Evolutionary conservation across 2,888 invertebrate genomes (phyloP).

Genomic region (Hermaeophaga mercurialis): DNA sequence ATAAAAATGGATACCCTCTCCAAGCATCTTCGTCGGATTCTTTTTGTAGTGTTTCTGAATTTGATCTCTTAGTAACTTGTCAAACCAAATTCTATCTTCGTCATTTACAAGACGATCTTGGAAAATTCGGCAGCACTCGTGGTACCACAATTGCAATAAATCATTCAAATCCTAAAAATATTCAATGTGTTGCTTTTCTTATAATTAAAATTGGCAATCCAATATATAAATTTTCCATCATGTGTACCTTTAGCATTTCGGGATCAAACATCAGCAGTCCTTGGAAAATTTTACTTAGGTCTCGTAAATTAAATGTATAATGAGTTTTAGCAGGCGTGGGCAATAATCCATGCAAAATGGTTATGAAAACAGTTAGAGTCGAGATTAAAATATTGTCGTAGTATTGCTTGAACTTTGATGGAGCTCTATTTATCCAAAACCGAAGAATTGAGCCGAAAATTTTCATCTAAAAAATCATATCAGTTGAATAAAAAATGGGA

Average conservation of each 20-base stretch:
- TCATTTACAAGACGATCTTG: constrained; percentile 84
- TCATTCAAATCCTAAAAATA: constrained; percentile 66
- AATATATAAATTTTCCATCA: too few relatives aligned
- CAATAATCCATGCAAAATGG: constrained; percentile 70
- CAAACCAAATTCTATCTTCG: constrained; percentile 76
- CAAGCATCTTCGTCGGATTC: constrained; percentile 60
- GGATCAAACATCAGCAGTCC: constrained; percentile 78
- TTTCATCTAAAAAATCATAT: constrained; percentile 52
- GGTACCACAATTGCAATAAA: constrained; percentile 82
- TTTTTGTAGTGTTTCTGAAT: constrained; percentile 64
- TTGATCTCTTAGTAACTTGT: constrained; percentile 63
- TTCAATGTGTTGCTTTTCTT: too few relatives aligned
- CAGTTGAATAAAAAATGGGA: too few relatives aligned
- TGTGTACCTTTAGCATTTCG: constrained; percentile 64
- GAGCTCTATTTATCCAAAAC: constrained; percentile 66
- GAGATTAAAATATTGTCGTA: constrained; percentile 65
- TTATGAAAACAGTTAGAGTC: constrained; percentile 71
- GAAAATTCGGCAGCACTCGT: constrained; percentile 86
- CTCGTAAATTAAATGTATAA: constrained; percentile 88
- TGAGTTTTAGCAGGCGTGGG: constrained; percentile 91
- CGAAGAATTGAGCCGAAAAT: constrained; percentile 74
- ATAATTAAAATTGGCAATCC: too few relatives aligned
- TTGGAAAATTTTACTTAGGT: constrained; percentile 83
- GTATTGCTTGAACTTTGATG: constrained; percentile 45
- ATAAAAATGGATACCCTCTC: too few relatives aligned